Evolutionary conservation across 1,140 invertebrate genomes (phyloP).

Genomic region (Drosophila repletoides): DNA sequence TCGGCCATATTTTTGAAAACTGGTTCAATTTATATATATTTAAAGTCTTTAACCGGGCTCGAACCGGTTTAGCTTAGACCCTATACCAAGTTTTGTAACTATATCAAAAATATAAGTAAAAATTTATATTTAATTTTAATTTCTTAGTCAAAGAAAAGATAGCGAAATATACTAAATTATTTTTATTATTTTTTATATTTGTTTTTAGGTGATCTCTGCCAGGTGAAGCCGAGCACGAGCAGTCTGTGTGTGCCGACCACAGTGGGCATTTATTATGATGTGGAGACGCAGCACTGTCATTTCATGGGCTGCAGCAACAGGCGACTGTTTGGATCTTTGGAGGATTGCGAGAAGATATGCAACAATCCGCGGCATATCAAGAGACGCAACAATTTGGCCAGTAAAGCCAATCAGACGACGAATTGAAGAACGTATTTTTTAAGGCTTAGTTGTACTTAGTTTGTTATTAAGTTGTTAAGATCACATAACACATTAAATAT

Average conservation of each 20-base stretch:
- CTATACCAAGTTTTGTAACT: too few relatives aligned
- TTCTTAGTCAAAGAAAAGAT: too few relatives aligned
- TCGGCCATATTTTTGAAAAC: too few relatives aligned
- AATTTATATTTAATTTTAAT: not conserved
- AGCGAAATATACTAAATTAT: too few relatives aligned
- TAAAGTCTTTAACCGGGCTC: too few relatives aligned
- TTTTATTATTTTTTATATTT: not conserved
- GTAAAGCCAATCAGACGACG: conserved; percentile 60
- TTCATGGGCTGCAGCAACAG: conserved; percentile 64
- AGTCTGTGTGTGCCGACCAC: conserved; percentile 60
- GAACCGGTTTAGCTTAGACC: too few relatives aligned
- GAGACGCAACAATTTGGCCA: conserved; percentile 36
- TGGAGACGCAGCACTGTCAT: conserved; percentile 66
- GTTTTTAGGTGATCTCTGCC: conserved; percentile 60
- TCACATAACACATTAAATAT: too few relatives aligned
- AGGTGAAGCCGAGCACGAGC: conserved; percentile 56
- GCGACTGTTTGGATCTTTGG: conserved; percentile 56
- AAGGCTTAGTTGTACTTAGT: conserved; percentile 25
- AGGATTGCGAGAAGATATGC: conserved; percentile 75
- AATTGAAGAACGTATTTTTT: conserved; percentile 58
- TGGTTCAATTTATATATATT: too few relatives aligned
- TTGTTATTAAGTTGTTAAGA: too few relatives aligned
- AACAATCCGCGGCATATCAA: conserved; percentile 64
- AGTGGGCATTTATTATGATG: conserved; percentile 67
- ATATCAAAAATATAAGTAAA: too few relatives aligned